A percentile compares a stretch with the other conserved stretches of the same genome.
Conservation (phyloP, 2,113 vertebrate species). For the Rana temporaria region DNA sequence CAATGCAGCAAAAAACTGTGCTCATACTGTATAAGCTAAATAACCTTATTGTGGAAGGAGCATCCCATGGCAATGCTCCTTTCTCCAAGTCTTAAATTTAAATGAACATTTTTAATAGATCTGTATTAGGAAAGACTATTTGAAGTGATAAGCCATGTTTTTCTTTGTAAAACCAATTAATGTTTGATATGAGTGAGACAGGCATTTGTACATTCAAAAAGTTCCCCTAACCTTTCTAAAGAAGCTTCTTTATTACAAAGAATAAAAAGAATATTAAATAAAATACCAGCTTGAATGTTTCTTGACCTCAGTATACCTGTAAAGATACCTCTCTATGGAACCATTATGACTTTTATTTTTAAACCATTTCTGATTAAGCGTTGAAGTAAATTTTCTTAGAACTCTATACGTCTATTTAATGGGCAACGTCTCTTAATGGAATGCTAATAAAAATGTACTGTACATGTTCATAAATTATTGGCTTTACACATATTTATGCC, state of each 20-base stretch:
- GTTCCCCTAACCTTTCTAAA: not conserved
- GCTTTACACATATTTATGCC: slow-evolving; percentile 18
- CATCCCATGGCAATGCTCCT: too few relatives aligned
- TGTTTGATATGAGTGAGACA: too few relatives aligned
- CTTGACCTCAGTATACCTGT: not conserved
- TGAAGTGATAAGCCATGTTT: too few relatives aligned
- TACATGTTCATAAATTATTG: slow-evolving; percentile 37
- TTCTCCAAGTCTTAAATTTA: too few relatives aligned
- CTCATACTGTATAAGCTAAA: too few relatives aligned
- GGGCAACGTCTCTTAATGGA: not conserved
- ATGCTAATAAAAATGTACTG: slow-evolving; percentile 1
- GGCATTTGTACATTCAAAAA: too few relatives aligned
- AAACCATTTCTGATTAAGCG: not conserved
- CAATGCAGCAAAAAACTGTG: too few relatives aligned
- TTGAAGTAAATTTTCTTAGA: not conserved
- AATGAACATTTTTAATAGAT: too few relatives aligned
- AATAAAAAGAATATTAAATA: not conserved
- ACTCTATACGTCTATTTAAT: not conserved
- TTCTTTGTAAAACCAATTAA: too few relatives aligned
- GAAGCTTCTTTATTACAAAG: not conserved
- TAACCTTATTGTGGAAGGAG: too few relatives aligned
- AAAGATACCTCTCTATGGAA: not conserved
- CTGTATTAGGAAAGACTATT: too few relatives aligned
- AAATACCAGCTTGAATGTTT: not conserved
- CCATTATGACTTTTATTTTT: slow-evolving; percentile 10